A percentile compares a stretch with the other conserved stretches of the same genome.
These are phyloP conservation scores for Hylaeus volcanicus DNA, from an alignment of 1,140 invertebrate species.

Conservation along the genomic window DNA sequence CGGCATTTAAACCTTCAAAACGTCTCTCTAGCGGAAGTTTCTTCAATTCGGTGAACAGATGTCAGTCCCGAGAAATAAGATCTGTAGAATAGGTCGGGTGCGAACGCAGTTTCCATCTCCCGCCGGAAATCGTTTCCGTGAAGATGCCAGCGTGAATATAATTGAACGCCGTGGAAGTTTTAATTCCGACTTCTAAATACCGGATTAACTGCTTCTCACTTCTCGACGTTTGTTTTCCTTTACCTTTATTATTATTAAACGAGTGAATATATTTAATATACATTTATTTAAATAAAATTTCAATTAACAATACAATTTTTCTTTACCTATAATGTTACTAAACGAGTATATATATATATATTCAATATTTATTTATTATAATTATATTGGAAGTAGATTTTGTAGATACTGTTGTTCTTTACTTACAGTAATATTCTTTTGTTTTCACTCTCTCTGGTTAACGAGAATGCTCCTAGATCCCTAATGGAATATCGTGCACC, in stretches of 20 bases:
- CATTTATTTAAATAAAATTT: no score
- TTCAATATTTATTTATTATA: no score
- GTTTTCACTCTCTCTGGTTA: no score
- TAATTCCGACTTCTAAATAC: background rate
- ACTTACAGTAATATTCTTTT: no score
- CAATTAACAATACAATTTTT: no score
- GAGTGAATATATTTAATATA: no score
- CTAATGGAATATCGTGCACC: constrained; percentile 24
- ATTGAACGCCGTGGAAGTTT: background rate
- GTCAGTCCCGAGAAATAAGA: constrained; percentile 7
- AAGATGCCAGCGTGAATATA: background rate
- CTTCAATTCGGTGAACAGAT: constrained; percentile 19
- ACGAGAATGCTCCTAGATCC: background rate
- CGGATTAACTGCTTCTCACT: background rate
- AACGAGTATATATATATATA: no score
- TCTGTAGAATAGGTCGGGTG: background rate
- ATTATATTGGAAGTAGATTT: no score
- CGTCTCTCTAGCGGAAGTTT: constrained; percentile 1
- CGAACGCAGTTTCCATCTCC: background rate
- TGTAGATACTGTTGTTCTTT: no score
- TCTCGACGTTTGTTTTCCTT: no score
- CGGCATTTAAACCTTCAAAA: constrained; percentile 30
- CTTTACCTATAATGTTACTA: no score
- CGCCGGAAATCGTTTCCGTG: background rate
- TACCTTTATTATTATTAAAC: no score